Evolutionary conservation across 2,113 vertebrate species (phyloP).

Genomic region (Lophura nycthemera): DNA sequence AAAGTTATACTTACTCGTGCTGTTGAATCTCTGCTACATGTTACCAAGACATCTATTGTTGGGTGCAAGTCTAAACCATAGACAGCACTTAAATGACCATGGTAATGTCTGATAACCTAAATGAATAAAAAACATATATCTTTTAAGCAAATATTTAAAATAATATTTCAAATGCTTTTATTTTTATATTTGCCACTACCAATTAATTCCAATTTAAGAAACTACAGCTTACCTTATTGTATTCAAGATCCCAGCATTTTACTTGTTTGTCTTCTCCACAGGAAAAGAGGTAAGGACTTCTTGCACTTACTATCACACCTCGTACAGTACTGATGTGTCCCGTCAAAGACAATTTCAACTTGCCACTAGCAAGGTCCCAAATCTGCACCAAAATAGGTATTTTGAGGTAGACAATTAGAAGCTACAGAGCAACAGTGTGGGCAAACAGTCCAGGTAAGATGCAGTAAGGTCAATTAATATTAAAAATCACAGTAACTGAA

Average conservation of each 20-base stretch:
- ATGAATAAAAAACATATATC: neutral
- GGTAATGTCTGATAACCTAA: slow-evolving; percentile 97
- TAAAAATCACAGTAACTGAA: neutral
- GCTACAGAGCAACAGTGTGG: neutral
- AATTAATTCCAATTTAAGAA: neutral
- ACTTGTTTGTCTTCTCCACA: slow-evolving; percentile 99
- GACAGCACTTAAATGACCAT: slow-evolving; percentile 95
- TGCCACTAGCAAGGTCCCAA: slow-evolving; percentile 97
- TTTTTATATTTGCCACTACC: neutral
- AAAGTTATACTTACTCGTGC: slow-evolving; percentile 84
- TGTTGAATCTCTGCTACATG: slow-evolving; percentile 95
- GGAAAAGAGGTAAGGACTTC: slow-evolving; percentile 96
- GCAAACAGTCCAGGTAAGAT: neutral
- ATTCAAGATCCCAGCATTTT: slow-evolving; percentile 99
- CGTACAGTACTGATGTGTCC: slow-evolving; percentile 98
- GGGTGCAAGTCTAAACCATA: slow-evolving; percentile 96
- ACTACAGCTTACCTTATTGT: slow-evolving; percentile 88
- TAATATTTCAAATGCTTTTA: neutral
- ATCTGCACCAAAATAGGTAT: slow-evolving; percentile 81
- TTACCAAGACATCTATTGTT: slow-evolving; percentile 95
- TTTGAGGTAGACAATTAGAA: neutral
- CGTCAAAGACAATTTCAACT: slow-evolving; percentile 93
- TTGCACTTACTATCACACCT: slow-evolving; percentile 91
- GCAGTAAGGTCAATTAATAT: neutral
- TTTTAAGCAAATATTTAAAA: neutral